Percentiles rank a stretch among this genome's conserved stretches.
These are phyloP conservation scores for Chromobotia macracanthus DNA, from an alignment of 2,797 vertebrate genomes.

Conservation along the genomic window DNA sequence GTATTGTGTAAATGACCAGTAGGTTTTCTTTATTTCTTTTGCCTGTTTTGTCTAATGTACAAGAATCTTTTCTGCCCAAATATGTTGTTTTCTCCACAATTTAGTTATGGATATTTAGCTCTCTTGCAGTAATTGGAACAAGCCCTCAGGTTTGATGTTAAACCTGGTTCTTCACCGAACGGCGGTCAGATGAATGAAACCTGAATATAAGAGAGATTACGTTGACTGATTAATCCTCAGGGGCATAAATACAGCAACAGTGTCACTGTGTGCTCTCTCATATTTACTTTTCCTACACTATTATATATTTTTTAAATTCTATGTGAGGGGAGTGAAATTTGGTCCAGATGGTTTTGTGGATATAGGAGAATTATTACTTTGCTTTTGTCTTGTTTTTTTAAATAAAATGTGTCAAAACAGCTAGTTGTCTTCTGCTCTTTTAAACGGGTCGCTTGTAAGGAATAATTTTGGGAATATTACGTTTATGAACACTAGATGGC, in stretches of 20 bases:
- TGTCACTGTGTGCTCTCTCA: conserved; percentile 42
- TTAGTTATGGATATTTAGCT: conserved; percentile 1
- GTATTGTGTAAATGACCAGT: conserved; percentile 17
- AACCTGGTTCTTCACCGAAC: background rate
- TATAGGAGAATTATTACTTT: conserved; percentile 70
- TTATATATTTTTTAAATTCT: conserved; percentile 23
- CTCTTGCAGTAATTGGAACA: background rate
- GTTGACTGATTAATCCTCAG: conserved; percentile 54
- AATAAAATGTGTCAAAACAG: conserved; percentile 81
- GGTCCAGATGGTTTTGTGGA: conserved; percentile 80
- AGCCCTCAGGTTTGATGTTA: background rate
- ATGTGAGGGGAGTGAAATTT: conserved; percentile 24
- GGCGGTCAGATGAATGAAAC: background rate
- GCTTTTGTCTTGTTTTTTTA: conserved; percentile 68
- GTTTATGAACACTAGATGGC: conserved; percentile 32
- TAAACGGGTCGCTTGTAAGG: background rate
- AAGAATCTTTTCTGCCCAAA: conserved; percentile 8
- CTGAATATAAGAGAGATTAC: conserved; percentile 5
- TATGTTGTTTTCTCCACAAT: background rate
- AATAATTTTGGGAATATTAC: background rate
- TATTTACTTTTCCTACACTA: conserved; percentile 8
- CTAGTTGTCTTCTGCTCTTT: background rate
- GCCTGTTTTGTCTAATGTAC: conserved; percentile 25
- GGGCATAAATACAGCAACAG: conserved; percentile 40
- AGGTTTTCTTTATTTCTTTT: background rate